phyloP scores from a whole-genome alignment of 2,888 invertebrate species.

The Eupithecia subumbrata region DNA sequence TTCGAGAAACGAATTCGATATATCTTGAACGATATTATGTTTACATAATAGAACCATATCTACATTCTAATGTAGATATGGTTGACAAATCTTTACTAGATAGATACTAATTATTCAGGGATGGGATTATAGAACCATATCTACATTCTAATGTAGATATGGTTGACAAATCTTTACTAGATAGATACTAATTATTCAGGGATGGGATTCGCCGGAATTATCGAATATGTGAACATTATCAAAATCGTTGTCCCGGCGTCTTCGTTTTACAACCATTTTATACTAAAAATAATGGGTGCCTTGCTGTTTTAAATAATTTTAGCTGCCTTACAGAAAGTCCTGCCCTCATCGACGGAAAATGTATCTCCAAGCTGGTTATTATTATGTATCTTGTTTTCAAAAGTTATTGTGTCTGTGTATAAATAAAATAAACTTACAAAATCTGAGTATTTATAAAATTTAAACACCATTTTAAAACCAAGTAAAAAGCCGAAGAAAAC shows the following conservation, averaged over 20 bases:
- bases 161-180: not conserved
- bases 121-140: too few species aligned
- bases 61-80: not conserved
- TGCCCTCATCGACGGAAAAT: slow-evolving; percentile 29
- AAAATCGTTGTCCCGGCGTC: not conserved
- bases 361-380: not conserved
- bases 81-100: not conserved
- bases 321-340: not conserved
- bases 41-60: not conserved
- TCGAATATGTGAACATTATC: not conserved
- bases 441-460: not conserved
- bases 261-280: not conserved
- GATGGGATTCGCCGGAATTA: not conserved
- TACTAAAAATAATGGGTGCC: not conserved
- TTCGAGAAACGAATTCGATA: not conserved
- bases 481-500: not conserved
- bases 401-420: not conserved
- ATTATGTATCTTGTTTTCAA: not conserved
- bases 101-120: not conserved
- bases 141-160: too few species aligned
- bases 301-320: not conserved
- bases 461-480: not conserved
- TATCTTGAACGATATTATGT: not conserved
- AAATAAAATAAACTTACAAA: not conserved
- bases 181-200: not conserved